A percentile compares a stretch with the other conserved stretches of the same genome.
Evolutionary conservation across 2,888 invertebrate species (phyloP).

Genomic region (Exocentrus adspersus): DNA sequence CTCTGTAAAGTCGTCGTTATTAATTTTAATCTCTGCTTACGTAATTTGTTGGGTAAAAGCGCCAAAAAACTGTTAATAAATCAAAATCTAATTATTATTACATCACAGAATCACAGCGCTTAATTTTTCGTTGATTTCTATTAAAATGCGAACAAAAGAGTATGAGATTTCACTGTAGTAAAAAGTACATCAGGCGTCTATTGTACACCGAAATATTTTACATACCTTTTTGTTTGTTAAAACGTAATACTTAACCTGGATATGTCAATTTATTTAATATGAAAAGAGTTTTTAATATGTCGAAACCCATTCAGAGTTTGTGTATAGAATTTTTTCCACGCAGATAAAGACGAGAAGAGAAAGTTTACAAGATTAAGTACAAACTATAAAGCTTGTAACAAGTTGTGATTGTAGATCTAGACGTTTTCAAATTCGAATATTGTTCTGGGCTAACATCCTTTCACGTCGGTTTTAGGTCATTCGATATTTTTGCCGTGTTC

Average conservation of each 20-base stretch:
- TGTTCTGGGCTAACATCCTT: not conserved
- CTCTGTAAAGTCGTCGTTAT: slow-evolving; percentile 29
- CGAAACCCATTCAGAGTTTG: not conserved
- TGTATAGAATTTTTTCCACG: not conserved
- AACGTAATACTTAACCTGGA: not conserved
- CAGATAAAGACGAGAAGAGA: not conserved
- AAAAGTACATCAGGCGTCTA: no score
- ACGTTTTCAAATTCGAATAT: not conserved
- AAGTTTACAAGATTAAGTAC: not conserved
- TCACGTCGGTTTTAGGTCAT: no score
- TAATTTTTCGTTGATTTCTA: no score
- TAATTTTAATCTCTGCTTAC: slow-evolving; percentile 14
- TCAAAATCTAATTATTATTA: no score
- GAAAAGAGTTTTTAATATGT: not conserved
- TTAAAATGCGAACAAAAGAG: no score
- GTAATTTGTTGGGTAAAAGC: not conserved
- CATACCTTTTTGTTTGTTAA: not conserved
- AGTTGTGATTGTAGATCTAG: not conserved
- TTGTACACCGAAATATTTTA: not conserved
- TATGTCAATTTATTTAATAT: not conserved
- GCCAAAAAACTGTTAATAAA: no score
- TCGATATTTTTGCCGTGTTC: no score
- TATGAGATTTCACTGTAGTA: no score
- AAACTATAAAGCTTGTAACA: not conserved
- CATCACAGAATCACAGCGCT: no score